Evolutionary conservation across 2,113 vertebrate genomes (phyloP).

Genomic region (Ochotona princeps): DNA sequence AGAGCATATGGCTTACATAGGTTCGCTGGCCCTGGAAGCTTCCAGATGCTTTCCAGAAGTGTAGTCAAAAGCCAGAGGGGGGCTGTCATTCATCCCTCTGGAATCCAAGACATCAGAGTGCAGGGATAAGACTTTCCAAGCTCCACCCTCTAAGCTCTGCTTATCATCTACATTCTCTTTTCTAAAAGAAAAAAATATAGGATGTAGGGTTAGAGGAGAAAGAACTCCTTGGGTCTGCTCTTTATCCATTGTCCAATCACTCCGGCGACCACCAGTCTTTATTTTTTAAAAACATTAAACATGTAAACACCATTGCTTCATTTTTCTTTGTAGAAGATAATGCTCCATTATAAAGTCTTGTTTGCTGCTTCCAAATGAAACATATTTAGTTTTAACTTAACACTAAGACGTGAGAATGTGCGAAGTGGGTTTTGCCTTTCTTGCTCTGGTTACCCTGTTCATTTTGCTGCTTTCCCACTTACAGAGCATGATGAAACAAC

Average conservation of each 20-base stretch:
- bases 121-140: not conserved
- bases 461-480: slow-evolving; percentile 25
- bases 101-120: slow-evolving; percentile 12
- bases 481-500: slow-evolving; percentile 27
- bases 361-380: slow-evolving; percentile 51
- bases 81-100: not conserved
- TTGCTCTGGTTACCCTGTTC: not conserved
- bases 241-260: slow-evolving; percentile 15
- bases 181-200: not conserved
- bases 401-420: not conserved
- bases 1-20: slow-evolving; percentile 40
- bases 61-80: not conserved
- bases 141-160: not conserved
- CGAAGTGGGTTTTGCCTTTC: slow-evolving; percentile 21
- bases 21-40: not conserved
- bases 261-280: not conserved
- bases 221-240: slow-evolving; percentile 46
- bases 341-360: not conserved
- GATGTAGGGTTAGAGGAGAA: not conserved
- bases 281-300: slow-evolving; percentile 42
- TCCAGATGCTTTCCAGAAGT: slow-evolving; percentile 43
- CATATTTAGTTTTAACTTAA: slow-evolving; percentile 47
- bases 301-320: slow-evolving; percentile 37
- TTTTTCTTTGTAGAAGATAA: slow-evolving; percentile 53
- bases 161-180: not conserved